Conservation (phyloP, 2,888 invertebrate species). For the Papilio elwesi region DNA sequence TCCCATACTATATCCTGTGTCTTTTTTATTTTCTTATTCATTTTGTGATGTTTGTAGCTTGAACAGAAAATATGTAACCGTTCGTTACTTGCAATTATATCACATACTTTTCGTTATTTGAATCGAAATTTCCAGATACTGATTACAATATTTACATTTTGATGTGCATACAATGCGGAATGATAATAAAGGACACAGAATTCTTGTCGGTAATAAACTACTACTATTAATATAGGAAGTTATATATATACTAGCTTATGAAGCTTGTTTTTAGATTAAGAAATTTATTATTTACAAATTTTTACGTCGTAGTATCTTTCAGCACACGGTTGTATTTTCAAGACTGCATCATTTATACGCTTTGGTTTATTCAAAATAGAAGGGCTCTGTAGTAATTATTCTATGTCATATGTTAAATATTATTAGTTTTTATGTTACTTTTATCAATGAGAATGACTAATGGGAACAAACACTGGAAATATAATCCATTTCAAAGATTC, state of each 20-base stretch:
- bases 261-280: not conserved
- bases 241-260: not conserved
- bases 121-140: too few relatives aligned
- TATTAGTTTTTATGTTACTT: slow-evolving; percentile 6
- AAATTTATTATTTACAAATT: slow-evolving; percentile 12
- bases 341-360: not conserved
- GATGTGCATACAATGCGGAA: too few relatives aligned
- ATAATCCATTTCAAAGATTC: not conserved
- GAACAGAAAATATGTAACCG: too few relatives aligned
- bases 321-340: not conserved
- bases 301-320: not conserved
- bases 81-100: too few relatives aligned
- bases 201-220: not conserved
- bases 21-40: too few relatives aligned
- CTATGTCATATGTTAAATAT: not conserved
- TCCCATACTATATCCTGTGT: too few relatives aligned
- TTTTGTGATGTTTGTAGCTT: too few relatives aligned
- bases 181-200: too few relatives aligned
- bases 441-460: slow-evolving; percentile 15
- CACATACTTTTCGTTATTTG: too few relatives aligned
- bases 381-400: slow-evolving; percentile 12
- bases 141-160: too few relatives aligned
- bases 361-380: slow-evolving; percentile 24
- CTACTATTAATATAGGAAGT: slow-evolving; percentile 1
- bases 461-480: not conserved